Conservation (phyloP, 2,797 vertebrate species). For the Oreochromis grahami region DNA sequence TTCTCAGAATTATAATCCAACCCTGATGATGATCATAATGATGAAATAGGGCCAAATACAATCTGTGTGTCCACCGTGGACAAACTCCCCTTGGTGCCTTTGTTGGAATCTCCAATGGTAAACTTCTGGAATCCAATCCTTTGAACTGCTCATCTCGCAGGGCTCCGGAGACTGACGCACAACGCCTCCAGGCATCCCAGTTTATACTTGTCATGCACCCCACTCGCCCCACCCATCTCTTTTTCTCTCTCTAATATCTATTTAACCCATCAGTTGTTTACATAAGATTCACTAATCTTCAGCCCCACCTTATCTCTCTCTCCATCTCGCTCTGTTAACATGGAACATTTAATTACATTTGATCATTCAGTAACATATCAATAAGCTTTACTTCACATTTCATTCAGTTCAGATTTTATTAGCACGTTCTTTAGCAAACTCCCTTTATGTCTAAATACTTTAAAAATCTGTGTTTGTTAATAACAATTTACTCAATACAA, state of each 20-base stretch:
- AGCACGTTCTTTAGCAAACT: background rate
- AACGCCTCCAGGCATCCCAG: background rate
- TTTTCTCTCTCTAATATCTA: background rate
- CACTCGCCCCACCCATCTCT: background rate
- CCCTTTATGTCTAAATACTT: background rate
- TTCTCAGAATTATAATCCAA: background rate
- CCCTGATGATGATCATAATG: background rate
- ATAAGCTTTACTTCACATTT: background rate
- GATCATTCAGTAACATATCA: background rate
- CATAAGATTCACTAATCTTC: background rate
- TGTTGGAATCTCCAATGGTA: background rate
- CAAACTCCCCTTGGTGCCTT: background rate
- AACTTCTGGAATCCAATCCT: background rate
- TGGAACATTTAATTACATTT: background rate
- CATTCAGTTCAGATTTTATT: background rate
- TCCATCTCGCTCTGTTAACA: background rate
- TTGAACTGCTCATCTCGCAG: background rate
- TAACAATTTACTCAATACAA: background rate
- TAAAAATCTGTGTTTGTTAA: background rate
- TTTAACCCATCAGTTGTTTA: background rate
- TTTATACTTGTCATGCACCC: background rate
- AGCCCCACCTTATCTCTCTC: background rate
- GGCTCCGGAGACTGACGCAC: background rate
- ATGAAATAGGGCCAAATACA: background rate
- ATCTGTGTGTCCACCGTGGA: background rate